phyloP scores from a whole-genome alignment of 2,888 invertebrate genomes.

The Myopa testacea region DNA sequence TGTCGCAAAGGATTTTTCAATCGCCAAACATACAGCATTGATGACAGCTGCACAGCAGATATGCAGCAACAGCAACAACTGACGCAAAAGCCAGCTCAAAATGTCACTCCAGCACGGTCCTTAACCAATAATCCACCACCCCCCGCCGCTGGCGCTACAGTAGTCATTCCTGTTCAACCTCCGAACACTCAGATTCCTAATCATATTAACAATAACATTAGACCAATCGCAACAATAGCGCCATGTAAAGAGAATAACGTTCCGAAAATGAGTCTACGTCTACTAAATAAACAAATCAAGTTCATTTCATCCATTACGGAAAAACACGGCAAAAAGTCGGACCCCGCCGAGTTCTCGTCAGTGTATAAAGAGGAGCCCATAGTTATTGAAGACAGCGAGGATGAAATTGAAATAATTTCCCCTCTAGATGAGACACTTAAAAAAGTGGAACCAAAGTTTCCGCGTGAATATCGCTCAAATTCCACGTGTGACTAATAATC shows the following conservation, averaged over 20 bases:
- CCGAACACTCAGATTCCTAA: neutral
- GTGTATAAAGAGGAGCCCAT: slow-evolving; percentile 21
- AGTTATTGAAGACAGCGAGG: slow-evolving; percentile 36
- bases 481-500: slow-evolving; percentile 57
- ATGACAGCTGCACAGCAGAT: slow-evolving; percentile 50
- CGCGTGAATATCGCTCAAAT: slow-evolving; percentile 56
- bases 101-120: neutral
- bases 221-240: slow-evolving; percentile 4
- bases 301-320: slow-evolving; percentile 50
- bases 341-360: neutral
- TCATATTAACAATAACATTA: slow-evolving; percentile 19
- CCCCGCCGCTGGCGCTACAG: neutral
- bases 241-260: slow-evolving; percentile 47
- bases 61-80: slow-evolving; percentile 39
- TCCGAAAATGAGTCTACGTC: slow-evolving; percentile 44
- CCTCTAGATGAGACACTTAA: slow-evolving; percentile 20
- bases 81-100: neutral
- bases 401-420: slow-evolving; percentile 42
- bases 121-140: neutral
- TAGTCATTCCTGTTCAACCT: neutral
- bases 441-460: slow-evolving; percentile 48
- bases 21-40: slow-evolving; percentile 60
- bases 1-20: slow-evolving; percentile 60
- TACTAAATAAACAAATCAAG: slow-evolving; percentile 51
- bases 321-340: slow-evolving; percentile 39